Percentiles rank a stretch among this genome's conserved stretches.
Conservation (phyloP, 2,797 vertebrate genomes). For the Intellagama lesueurii region DNA sequence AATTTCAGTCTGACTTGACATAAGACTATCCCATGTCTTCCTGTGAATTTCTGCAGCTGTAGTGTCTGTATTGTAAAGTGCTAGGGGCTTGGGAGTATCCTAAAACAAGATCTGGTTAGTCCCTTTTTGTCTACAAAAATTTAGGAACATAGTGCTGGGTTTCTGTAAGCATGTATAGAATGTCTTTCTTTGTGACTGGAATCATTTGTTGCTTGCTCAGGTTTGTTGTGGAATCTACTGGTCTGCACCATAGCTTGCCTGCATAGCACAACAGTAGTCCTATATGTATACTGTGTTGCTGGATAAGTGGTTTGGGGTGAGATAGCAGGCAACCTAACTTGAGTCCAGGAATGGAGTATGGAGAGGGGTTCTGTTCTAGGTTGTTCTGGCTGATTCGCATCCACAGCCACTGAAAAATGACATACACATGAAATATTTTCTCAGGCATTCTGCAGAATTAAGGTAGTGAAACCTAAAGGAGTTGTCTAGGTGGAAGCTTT, state of each 20-base stretch:
- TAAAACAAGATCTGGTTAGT: neutral
- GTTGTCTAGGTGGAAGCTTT: neutral
- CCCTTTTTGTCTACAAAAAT: neutral
- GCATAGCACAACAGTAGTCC: neutral
- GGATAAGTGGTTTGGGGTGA: neutral
- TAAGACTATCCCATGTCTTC: neutral
- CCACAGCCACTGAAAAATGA: neutral
- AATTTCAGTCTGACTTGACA: neutral
- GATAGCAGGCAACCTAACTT: neutral
- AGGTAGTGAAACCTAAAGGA: neutral
- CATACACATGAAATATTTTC: neutral
- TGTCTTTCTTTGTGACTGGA: neutral
- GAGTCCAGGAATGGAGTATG: neutral
- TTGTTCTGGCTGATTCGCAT: neutral
- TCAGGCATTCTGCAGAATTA: no score
- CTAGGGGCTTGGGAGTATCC: neutral
- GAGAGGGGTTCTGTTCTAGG: neutral
- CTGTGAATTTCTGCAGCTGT: neutral
- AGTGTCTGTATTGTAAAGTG: neutral
- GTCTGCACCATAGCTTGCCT: neutral
- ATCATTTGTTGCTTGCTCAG: neutral
- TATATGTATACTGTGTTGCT: neutral
- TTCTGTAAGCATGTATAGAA: neutral
- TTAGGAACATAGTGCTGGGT: neutral
- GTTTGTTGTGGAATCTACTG: neutral